phyloP scores from a whole-genome alignment of 2,113 vertebrate genomes.

The Xenopus laevis region DNA sequence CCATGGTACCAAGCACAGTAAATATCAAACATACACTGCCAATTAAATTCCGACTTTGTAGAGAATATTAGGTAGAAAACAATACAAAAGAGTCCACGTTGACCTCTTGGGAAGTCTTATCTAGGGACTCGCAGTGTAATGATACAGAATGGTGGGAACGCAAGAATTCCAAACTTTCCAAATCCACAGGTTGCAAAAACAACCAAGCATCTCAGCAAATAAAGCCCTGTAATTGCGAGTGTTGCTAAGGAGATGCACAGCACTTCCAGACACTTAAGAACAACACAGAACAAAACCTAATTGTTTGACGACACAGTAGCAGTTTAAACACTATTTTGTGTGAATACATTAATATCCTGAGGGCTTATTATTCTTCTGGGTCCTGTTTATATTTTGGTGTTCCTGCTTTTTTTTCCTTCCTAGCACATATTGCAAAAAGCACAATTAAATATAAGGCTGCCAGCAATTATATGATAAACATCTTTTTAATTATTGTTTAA shows the following conservation, averaged over 20 bases:
- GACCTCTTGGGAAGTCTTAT: not conserved
- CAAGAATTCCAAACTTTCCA: constrained; percentile 6
- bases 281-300: constrained; percentile 23
- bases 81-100: not conserved
- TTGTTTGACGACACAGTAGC: constrained; percentile 20
- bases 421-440: constrained; percentile 29
- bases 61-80: too few relatives aligned
- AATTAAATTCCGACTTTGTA: too few relatives aligned
- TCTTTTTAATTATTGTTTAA: constrained; percentile 22
- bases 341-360: constrained; percentile 41
- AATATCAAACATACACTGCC: too few relatives aligned
- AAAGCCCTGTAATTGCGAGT: constrained; percentile 1
- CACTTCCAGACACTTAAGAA: not conserved
- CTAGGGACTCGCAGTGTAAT: not conserved
- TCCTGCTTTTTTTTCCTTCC: constrained; percentile 7
- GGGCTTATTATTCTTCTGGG: constrained; percentile 39
- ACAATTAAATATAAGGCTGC: constrained; percentile 32
- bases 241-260: constrained; percentile 15
- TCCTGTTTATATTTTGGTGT: constrained; percentile 43
- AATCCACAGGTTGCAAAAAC: constrained; percentile 34
- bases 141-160: constrained; percentile 34
- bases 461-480: constrained; percentile 44
- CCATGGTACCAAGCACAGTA: too few relatives aligned
- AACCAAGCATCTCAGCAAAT: not conserved
- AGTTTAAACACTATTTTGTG: constrained; percentile 27